phyloP scores from a whole-genome alignment of 2,797 vertebrate genomes.

The Diplodus sargus region DNA sequence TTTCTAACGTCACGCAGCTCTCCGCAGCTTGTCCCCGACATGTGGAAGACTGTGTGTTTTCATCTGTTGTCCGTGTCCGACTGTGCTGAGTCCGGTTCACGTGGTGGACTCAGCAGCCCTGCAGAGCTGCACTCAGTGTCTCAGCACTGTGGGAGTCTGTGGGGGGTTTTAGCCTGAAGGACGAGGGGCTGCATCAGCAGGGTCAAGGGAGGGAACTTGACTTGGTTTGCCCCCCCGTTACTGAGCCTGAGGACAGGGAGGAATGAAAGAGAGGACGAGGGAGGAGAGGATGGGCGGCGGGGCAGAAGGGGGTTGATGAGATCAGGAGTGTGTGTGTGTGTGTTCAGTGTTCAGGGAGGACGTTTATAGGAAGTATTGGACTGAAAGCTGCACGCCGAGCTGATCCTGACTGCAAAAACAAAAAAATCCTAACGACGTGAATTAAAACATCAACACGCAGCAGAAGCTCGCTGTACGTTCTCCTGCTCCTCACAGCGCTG shows the following conservation, averaged over 20 bases:
- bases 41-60: background rate
- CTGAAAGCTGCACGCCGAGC: background rate
- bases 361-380: background rate
- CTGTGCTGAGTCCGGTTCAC: conserved; percentile 7
- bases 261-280: conserved; percentile 15
- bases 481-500: background rate
- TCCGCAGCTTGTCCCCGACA: background rate
- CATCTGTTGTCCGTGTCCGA: background rate
- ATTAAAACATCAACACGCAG: background rate
- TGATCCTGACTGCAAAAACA: background rate
- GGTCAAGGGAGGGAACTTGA: conserved; percentile 60
- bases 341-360: background rate
- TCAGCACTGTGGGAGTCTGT: conserved; percentile 18
- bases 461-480: background rate
- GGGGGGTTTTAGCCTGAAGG: conserved; percentile 39
- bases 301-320: conserved; percentile 1
- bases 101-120: background rate
- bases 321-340: background rate
- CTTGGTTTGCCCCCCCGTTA: conserved; percentile 22
- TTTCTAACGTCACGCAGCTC: no score
- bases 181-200: conserved; percentile 36
- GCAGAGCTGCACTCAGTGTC: conserved; percentile 11
- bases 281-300: background rate
- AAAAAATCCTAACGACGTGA: background rate
- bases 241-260: conserved; percentile 35